phyloP scores from a whole-genome alignment of 2,113 vertebrate genomes.

The Pygoscelis adeliae region DNA sequence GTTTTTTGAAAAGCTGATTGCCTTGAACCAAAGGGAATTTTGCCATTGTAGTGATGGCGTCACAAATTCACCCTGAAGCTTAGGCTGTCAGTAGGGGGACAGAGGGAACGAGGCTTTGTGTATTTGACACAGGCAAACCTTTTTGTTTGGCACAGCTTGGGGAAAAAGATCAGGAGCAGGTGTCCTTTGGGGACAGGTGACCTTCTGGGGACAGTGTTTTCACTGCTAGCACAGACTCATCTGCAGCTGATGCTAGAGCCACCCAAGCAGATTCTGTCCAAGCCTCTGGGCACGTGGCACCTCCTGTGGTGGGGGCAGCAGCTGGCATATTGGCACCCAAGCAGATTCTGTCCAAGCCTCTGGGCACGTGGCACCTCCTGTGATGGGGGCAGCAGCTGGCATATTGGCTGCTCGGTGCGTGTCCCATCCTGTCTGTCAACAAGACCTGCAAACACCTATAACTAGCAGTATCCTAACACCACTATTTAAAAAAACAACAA shows the following conservation, averaged over 20 bases:
- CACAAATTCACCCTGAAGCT: not conserved
- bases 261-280: not conserved
- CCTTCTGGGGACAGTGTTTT: not conserved
- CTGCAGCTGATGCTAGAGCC: constrained; percentile 11
- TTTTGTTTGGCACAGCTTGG: not conserved
- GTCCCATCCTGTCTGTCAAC: accelerated
- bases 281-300: accelerated
- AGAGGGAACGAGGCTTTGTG: not conserved
- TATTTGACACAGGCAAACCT: not conserved
- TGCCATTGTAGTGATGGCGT: not conserved
- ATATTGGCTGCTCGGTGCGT: not conserved
- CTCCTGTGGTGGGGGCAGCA: not conserved
- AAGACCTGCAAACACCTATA: not conserved
- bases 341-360: not conserved
- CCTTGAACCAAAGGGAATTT: not conserved
- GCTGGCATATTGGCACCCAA: not conserved
- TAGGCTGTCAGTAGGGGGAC: not conserved
- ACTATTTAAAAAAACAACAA: not conserved
- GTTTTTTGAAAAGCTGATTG: not conserved
- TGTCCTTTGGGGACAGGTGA: constrained; percentile 1
- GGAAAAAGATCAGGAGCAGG: not conserved
- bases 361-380: accelerated
- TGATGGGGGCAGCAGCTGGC: not conserved
- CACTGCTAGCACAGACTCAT: not conserved
- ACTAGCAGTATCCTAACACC: not conserved